phyloP scores from a whole-genome alignment of 2,797 vertebrate species.

The Jordanella pulchra region DNA sequence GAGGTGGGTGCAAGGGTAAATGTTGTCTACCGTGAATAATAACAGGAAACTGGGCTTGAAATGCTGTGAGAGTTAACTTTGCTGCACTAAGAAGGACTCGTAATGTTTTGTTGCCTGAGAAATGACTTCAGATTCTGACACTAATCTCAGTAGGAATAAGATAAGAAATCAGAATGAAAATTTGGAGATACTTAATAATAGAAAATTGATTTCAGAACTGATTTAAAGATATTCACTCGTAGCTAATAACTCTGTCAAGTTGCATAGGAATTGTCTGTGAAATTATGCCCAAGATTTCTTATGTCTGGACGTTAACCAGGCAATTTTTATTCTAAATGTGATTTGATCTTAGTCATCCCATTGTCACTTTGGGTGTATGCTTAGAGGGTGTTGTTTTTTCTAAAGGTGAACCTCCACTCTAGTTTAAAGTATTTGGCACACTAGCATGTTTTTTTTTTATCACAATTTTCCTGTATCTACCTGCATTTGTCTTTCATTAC shows the following conservation, averaged over 20 bases:
- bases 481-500: too few relatives aligned
- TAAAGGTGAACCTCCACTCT: too few relatives aligned
- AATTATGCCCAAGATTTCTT: too few relatives aligned
- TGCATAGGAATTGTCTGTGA: too few relatives aligned
- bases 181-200: not conserved
- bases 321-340: too few relatives aligned
- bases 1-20: constrained; percentile 20
- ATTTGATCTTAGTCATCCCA: too few relatives aligned
- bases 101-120: not conserved
- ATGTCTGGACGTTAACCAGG: too few relatives aligned
- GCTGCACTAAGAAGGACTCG: not conserved
- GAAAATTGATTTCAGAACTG: not conserved
- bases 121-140: not conserved
- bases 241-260: not conserved
- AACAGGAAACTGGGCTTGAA: constrained; percentile 7
- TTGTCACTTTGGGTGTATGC: too few relatives aligned
- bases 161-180: not conserved
- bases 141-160: not conserved
- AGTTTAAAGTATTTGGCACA: too few relatives aligned
- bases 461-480: too few relatives aligned
- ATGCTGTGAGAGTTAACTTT: constrained; percentile 2
- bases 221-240: not conserved
- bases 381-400: too few relatives aligned
- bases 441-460: too few relatives aligned
- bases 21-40: constrained; percentile 14